Evolutionary conservation across 2,888 invertebrate genomes (phyloP).

Genomic region (Lasioglossum morio): DNA sequence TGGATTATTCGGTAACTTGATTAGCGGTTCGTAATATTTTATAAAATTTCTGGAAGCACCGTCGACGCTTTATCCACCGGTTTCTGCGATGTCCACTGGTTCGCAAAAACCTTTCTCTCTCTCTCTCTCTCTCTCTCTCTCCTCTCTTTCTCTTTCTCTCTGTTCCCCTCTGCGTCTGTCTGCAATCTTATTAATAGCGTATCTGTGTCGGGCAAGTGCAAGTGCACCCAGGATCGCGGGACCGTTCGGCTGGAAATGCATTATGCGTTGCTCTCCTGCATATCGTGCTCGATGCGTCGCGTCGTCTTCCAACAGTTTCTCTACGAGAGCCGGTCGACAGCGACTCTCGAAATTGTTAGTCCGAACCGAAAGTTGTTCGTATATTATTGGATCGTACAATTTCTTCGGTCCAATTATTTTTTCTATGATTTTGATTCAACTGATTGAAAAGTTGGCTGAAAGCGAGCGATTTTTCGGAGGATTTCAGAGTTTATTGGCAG

Average conservation of each 20-base stretch:
- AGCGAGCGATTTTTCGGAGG: background rate
- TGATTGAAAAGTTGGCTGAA: background rate
- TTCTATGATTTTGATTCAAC: background rate
- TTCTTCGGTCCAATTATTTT: background rate
- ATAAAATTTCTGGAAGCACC: slow-evolving; percentile 34
- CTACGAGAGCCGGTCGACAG: background rate
- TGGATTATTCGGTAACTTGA: slow-evolving; percentile 48
- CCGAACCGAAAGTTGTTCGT: background rate
- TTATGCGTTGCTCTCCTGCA: slow-evolving; percentile 53
- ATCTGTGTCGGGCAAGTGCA: slow-evolving; percentile 61
- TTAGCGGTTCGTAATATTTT: slow-evolving; percentile 38
- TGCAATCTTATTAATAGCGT: slow-evolving; percentile 62
- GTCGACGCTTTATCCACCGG: slow-evolving; percentile 16
- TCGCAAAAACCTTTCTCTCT: slow-evolving; percentile 26
- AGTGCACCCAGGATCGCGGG: slow-evolving; percentile 49
- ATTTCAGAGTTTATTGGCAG: background rate
- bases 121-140: background rate
- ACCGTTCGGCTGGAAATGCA: slow-evolving; percentile 36
- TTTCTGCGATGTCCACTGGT: slow-evolving; percentile 2
- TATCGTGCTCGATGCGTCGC: slow-evolving; percentile 27
- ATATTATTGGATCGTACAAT: background rate
- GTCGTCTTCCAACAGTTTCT: background rate
- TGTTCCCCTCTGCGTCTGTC: background rate
- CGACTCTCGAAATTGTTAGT: background rate
- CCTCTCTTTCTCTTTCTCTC: background rate